These are phyloP conservation scores for Mus minutoides DNA, from an alignment of 2,797 vertebrate genomes.

Conservation along the genomic window DNA sequence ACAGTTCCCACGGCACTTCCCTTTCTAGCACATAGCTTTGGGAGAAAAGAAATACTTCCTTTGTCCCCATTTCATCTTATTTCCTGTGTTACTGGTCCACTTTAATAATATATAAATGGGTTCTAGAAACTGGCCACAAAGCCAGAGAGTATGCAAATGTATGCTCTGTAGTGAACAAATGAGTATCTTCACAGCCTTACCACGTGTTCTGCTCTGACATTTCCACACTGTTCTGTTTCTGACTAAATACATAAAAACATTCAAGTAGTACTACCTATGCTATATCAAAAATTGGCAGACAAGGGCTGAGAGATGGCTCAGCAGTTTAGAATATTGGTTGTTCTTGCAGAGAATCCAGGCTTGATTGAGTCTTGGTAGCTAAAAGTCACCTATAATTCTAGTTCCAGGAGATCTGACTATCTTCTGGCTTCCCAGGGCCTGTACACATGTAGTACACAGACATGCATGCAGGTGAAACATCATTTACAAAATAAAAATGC, in stretches of 20 bases:
- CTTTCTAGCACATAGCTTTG: not conserved
- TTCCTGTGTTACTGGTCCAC: not conserved
- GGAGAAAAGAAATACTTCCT: conserved; percentile 32
- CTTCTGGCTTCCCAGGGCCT: not conserved
- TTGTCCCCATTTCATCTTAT: not conserved
- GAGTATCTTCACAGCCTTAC: not conserved
- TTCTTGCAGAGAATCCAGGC: not conserved
- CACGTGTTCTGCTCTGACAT: not conserved
- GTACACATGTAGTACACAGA: not conserved
- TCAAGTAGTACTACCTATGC: not conserved
- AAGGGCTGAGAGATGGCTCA: not conserved
- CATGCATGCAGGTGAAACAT: not conserved
- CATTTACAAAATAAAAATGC: not conserved
- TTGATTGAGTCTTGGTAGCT: not conserved
- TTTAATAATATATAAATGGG: not conserved
- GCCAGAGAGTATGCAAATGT: not conserved
- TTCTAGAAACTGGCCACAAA: not conserved
- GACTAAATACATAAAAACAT: not conserved
- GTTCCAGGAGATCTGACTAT: not conserved
- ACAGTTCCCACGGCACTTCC: not conserved
- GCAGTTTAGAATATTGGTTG: not conserved
- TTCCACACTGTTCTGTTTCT: not conserved
- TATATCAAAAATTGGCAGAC: not conserved
- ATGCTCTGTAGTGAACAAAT: not conserved
- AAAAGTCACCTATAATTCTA: not conserved